Evolutionary conservation across 2,113 vertebrate genomes (phyloP), one percentile per base, ranked within the genome.

Genomic region (Xiphophorus hellerii): DNA sequence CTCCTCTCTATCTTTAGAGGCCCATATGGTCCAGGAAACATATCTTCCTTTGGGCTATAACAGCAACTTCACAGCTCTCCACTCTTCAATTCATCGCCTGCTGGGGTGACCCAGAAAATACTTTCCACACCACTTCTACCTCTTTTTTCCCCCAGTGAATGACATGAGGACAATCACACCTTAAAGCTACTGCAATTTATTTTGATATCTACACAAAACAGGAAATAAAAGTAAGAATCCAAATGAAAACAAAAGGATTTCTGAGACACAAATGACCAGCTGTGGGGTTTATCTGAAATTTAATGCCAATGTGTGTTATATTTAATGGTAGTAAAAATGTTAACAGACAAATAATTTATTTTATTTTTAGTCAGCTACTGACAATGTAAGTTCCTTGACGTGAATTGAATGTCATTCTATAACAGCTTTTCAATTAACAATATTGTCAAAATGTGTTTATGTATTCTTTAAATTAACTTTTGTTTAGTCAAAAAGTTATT

Each of bases 21-120:
- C 76, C 88, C 90, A 90, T 90, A 86, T 88, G 89, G 82, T 82
- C 62, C 62, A 73, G 61, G 31, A 82, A 71, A 90, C 84, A 78
- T 72, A 44, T 84, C 80, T 82, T 83, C 84, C 90, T 89, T 84
- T 77, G 81, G 89, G 90, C 81, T 82, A 80, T 39, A 64, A 39
- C 68, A 73, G 69, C 73, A 69, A 61, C 73, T 83, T 87, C 72
- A 65, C 79, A 79, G 77, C 81, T 85, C 71, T 81, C 80, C 74
- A 84, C 78, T 72, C 69, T 69, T 84, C 65, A 84, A 76, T 76
- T 74, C 68, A 72, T 29, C 44, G 69, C 88, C 88, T 78, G 83
- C 84, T 87, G 88, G 71, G 80, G 51, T 92, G 90, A 90, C 89
- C 90, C 80, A 91, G 87, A 92, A 92, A 90, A 77, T 39, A 39